Evolutionary conservation across 1,140 invertebrate species (phyloP), one percentile per base, ranked within the genome.

Genomic region (Asobara japonica): DNA sequence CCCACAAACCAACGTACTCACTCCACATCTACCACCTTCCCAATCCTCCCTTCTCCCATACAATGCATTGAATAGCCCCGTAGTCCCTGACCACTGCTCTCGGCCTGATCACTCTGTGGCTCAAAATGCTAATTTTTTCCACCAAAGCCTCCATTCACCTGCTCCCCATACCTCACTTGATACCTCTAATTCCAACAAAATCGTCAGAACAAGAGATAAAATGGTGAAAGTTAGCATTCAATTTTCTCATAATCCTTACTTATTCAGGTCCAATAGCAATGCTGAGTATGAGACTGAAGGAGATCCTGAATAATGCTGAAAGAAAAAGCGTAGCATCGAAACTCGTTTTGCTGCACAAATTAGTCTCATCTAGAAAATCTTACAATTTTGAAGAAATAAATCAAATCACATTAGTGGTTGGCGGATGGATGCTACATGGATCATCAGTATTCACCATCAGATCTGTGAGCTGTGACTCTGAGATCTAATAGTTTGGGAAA

Each of bases 1-100:
- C 67, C 36, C 68, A 71, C 68, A 75, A 22, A 56, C 20, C 51
- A 56, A 27, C 51, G 51, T 56, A 56, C 51, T 56, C 51, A 27
- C 25, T 56, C 22, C 51, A 56, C 41, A 45, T 45, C 18, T 45
- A 13, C 51, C 51, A 56, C 56, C 38, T 25, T 36, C 56, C 13
- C 48, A 38, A 16, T 56, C 38, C 25, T n/a, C 41, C 22, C 66
- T 13, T 25, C 13, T 3, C 10, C 51, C 18, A 25, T 8, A 56
- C 51, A 56, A 56, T 56, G 51, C 51, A 56, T 56, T 56, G 51
- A 56, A 56, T 56, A 27, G 22, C 51, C 41, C 18, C 51, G 22
- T 22, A n/a, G n/a, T 25, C 51, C 18, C 51, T 56, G 51, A 56
- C 51, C 51, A 56, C 51, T 56, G 11, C n/a, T 13, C 51, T 56